phyloP scores from a whole-genome alignment of 2,888 invertebrate genomes.

The Stramonita haemastoma region DNA sequence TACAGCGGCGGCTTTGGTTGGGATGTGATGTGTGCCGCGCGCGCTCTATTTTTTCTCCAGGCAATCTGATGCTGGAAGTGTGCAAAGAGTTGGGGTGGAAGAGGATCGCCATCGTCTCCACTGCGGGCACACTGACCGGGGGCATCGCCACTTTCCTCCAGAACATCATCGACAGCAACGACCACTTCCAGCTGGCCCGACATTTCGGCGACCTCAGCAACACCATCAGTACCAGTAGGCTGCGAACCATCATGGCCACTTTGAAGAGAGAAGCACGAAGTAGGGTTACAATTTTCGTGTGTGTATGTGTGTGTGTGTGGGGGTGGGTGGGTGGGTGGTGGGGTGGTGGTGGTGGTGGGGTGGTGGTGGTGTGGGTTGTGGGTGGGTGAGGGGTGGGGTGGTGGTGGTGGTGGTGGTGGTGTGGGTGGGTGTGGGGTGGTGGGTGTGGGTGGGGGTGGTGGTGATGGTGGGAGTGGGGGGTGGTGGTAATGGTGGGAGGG shows the following conservation, averaged over 20 bases:
- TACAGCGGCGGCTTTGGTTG: neutral
- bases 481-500: neutral
- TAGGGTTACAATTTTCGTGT: conserved; percentile 46
- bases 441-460: neutral
- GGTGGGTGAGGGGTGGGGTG: too few relatives aligned
- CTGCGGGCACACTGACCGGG: conserved; percentile 32
- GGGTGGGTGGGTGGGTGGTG: too few relatives aligned
- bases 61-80: conserved; percentile 47
- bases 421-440: too few relatives aligned
- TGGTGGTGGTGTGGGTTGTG: neutral
- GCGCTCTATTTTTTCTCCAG: conserved; percentile 17
- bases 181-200: conserved; percentile 56
- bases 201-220: conserved; percentile 55
- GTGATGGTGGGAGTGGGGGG: neutral
- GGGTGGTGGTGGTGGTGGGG: neutral
- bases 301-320: neutral
- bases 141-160: conserved; percentile 46
- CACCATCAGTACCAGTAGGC: conserved; percentile 42
- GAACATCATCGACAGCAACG: conserved; percentile 36
- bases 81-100: conserved; percentile 47
- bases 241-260: conserved; percentile 54
- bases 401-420: neutral
- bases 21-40: neutral
- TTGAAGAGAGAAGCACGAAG: conserved; percentile 69
- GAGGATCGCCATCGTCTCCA: conserved; percentile 48